Evolutionary conservation across 2,113 vertebrate species (phyloP).

Genomic region (Oryzias woworae): DNA sequence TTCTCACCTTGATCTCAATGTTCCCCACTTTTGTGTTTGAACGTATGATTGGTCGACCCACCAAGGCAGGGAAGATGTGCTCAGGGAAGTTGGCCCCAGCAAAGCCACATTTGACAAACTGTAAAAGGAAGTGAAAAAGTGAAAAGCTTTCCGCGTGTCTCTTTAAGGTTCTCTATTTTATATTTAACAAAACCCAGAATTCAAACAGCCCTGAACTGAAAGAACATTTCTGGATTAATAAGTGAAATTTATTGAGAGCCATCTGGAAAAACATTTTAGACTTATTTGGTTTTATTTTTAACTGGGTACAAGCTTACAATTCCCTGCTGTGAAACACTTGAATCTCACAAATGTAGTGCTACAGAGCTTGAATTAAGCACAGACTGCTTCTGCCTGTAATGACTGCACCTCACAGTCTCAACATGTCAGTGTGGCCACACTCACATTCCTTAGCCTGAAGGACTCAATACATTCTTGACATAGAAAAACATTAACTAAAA

Average conservation of each 20-base stretch:
- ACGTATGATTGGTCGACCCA: slow-evolving; percentile 94
- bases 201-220: background rate
- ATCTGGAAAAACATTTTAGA: too few relatives aligned
- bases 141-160: background rate
- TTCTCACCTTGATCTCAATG: slow-evolving; percentile 95
- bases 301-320: background rate
- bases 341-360: background rate
- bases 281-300: too few relatives aligned
- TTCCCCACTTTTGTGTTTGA: slow-evolving; percentile 95
- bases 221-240: background rate
- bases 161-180: background rate
- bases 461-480: slow-evolving; percentile 28
- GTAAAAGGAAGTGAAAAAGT: slow-evolving; percentile 24
- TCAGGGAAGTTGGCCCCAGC: slow-evolving; percentile 97
- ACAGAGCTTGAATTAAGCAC: background rate
- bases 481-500: background rate
- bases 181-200: slow-evolving; percentile 6
- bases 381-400: background rate
- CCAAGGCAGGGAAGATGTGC: slow-evolving; percentile 97
- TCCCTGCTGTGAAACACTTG: background rate
- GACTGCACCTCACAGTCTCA: slow-evolving; percentile 44
- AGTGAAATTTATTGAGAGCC: too few relatives aligned
- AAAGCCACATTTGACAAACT: slow-evolving; percentile 98
- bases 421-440: slow-evolving; percentile 47
- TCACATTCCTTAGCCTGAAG: slow-evolving; percentile 72